Conservation (phyloP, 2,113 vertebrate species). For the Hypomesus transpacificus region DNA sequence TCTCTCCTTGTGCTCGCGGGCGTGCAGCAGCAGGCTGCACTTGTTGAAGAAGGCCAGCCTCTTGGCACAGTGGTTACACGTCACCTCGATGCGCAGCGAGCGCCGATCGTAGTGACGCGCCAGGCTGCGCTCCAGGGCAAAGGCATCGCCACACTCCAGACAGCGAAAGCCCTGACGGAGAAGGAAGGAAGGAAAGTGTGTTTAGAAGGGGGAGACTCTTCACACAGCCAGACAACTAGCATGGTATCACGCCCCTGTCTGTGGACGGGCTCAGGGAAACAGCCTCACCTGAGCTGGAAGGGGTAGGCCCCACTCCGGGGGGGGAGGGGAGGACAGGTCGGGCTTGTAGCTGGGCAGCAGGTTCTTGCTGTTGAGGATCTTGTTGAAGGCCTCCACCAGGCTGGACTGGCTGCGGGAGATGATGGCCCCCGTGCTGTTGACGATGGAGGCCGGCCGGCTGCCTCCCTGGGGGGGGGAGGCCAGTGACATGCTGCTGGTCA, state of each 20-base stretch:
- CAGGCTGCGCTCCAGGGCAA: constrained; percentile 90
- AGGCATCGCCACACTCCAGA: constrained; percentile 91
- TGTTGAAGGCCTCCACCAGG: constrained; percentile 94
- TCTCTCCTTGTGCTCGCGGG: constrained; percentile 94
- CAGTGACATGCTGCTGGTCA: constrained; percentile 62
- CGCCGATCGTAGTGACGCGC: constrained; percentile 89
- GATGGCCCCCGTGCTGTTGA: constrained; percentile 76
- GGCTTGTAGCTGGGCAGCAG: constrained; percentile 88
- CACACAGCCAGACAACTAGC: no score
- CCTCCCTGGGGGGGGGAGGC: constrained; percentile 51
- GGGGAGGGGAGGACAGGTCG: constrained; percentile 77
- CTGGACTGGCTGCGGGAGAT: constrained; percentile 92
- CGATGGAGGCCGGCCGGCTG: constrained; percentile 67
- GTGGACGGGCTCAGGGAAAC: no score
- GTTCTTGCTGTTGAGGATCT: constrained; percentile 95
- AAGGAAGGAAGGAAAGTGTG: background rate
- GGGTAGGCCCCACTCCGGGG: constrained; percentile 78
- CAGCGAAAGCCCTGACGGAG: constrained; percentile 81
- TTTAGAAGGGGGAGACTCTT: no score
- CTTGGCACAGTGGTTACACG: constrained; percentile 93
- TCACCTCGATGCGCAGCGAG: constrained; percentile 94
- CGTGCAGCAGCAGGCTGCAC: constrained; percentile 91
- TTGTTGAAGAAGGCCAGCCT: constrained; percentile 98
- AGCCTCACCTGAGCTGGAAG: constrained; percentile 70
- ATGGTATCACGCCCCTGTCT: no score